Percentiles rank a stretch among this genome's conserved stretches.
Evolutionary conservation across 1,140 invertebrate species (phyloP).

Genomic region (Drosophila ercepeae): DNA sequence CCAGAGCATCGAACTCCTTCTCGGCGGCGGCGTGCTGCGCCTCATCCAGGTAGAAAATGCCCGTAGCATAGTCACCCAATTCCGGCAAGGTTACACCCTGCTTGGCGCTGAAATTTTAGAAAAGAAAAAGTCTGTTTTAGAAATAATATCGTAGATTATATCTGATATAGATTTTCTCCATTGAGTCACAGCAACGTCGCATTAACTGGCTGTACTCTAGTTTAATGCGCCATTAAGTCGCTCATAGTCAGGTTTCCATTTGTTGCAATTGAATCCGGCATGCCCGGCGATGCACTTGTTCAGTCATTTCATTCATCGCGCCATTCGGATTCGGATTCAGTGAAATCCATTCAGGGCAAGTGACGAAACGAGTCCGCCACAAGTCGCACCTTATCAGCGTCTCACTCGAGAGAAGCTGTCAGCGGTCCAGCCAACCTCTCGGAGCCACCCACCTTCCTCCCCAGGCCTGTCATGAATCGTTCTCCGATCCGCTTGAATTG

Average conservation of each 20-base stretch:
- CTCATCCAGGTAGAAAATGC: slow-evolving; percentile 96
- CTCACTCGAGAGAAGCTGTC: slow-evolving; percentile 28
- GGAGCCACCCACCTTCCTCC: neutral
- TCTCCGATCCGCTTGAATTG: slow-evolving; percentile 6
- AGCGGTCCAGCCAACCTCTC: slow-evolving; percentile 8
- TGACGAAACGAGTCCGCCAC: slow-evolving; percentile 35
- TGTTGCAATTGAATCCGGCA: slow-evolving; percentile 26
- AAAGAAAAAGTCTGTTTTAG: no score
- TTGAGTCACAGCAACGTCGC: slow-evolving; percentile 21
- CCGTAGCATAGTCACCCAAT: slow-evolving; percentile 96
- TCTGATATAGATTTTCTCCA: slow-evolving; percentile 10
- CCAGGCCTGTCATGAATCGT: neutral
- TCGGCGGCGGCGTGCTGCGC: slow-evolving; percentile 92
- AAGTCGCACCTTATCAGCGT: slow-evolving; percentile 46
- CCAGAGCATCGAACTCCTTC: slow-evolving; percentile 91
- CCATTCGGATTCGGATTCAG: slow-evolving; percentile 9
- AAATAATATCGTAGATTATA: no score
- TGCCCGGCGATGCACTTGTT: slow-evolving; percentile 11
- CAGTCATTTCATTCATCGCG: slow-evolving; percentile 44
- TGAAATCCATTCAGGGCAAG: slow-evolving; percentile 23
- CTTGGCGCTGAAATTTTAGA: slow-evolving; percentile 85
- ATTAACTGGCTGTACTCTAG: neutral
- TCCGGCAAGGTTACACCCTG: slow-evolving; percentile 92
- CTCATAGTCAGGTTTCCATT: slow-evolving; percentile 31
- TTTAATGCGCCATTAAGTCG: slow-evolving; percentile 42